phyloP scores from a whole-genome alignment of 1,140 invertebrate species.

The Leptinotarsa undecemlineata region DNA sequence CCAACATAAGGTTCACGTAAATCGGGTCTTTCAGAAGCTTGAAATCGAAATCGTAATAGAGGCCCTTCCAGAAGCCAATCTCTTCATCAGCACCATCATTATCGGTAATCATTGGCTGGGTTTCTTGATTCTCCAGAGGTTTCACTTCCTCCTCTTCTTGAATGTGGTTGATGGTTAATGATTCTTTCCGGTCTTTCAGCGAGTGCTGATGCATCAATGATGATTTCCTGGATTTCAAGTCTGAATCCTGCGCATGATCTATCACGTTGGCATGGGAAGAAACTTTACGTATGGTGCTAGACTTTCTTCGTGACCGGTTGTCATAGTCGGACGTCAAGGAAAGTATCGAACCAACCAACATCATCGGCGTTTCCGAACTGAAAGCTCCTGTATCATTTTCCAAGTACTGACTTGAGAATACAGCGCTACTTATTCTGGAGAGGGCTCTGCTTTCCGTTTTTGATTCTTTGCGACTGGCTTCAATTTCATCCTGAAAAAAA shows the following conservation, averaged over 20 bases:
- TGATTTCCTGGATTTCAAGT: background rate
- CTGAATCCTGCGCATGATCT: background rate
- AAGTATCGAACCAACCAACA: background rate
- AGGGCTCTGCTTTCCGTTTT: slow-evolving; percentile 4
- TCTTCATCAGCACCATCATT: slow-evolving; percentile 19
- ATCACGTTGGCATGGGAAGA: background rate
- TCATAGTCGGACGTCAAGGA: background rate
- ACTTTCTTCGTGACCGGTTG: background rate
- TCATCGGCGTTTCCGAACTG: slow-evolving; percentile 5
- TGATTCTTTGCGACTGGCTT: background rate
- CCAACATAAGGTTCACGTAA: slow-evolving; percentile 69
- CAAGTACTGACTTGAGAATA: slow-evolving; percentile 1
- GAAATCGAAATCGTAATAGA: slow-evolving; percentile 61
- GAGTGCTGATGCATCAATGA: background rate
- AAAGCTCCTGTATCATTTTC: slow-evolving; percentile 12
- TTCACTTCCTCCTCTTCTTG: background rate
- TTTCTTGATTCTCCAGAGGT: slow-evolving; percentile 20
- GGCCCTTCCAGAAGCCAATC: slow-evolving; percentile 39
- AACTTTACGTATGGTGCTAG: background rate
- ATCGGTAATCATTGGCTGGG: slow-evolving; percentile 7
- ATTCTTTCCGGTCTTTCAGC: slow-evolving; percentile 19
- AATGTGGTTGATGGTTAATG: background rate
- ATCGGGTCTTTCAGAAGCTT: slow-evolving; percentile 61
- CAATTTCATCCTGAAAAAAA: background rate
- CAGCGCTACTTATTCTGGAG: slow-evolving; percentile 8